A percentile compares a stretch with the other conserved stretches of the same genome.
Conservation (phyloP, 92 coral and sea anemone genomes). For the Epizoanthus ramosus region DNA sequence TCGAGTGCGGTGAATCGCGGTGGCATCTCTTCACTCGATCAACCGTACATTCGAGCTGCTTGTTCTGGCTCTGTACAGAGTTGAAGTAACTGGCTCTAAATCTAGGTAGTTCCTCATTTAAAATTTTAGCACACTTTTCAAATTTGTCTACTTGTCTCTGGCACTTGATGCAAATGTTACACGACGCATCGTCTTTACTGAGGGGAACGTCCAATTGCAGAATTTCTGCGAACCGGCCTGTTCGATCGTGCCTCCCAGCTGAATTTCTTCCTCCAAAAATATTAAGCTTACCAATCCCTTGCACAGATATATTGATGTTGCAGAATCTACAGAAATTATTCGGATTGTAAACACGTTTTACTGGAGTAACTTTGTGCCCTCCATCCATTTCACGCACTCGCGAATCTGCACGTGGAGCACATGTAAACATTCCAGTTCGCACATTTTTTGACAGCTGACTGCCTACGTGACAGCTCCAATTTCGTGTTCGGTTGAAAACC, state of each 20-base stretch:
- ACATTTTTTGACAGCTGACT: too few relatives aligned
- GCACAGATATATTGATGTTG: slow-evolving; percentile 6
- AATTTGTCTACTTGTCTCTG: slow-evolving; percentile 15
- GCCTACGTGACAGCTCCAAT: too few relatives aligned
- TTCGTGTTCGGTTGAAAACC: too few relatives aligned
- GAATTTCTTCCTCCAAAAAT: slow-evolving; percentile 19
- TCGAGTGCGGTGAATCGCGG: slow-evolving; percentile 19
- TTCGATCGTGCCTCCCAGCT: not conserved
- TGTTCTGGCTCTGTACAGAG: not conserved
- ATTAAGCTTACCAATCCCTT: not conserved
- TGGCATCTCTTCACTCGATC: slow-evolving; percentile 34
- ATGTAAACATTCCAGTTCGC: slow-evolving; percentile 12
- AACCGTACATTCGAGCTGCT: not conserved
- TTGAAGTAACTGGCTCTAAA: not conserved
- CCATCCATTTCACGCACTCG: slow-evolving; percentile 5
- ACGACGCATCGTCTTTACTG: slow-evolving; percentile 2
- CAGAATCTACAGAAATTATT: slow-evolving; percentile 27
- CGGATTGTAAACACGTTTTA: slow-evolving; percentile 6
- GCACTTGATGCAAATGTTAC: slow-evolving; percentile 2
- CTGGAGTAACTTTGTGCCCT: slow-evolving; percentile 19
- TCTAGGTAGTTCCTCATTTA: slow-evolving; percentile 16
- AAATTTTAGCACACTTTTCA: not conserved
- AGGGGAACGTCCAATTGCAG: slow-evolving; percentile 1
- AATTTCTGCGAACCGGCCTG: not conserved
- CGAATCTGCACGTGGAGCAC: slow-evolving; percentile 20